phyloP scores from a whole-genome alignment of 2,113 vertebrate genomes.

The Pomatostomus ruficeps region DNA sequence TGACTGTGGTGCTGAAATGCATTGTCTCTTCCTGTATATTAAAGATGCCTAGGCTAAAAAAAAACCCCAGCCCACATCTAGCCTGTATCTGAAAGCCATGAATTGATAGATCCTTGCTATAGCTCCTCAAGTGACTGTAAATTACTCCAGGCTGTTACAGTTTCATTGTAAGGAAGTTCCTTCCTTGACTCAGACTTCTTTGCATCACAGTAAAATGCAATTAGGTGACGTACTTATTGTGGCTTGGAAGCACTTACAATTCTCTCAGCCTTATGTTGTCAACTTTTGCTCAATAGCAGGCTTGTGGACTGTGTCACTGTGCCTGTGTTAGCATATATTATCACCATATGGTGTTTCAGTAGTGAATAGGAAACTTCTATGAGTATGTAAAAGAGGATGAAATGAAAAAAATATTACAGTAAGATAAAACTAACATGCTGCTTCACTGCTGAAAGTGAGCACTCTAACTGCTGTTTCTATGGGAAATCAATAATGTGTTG shows the following conservation, averaged over 20 bases:
- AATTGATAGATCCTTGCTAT: background rate
- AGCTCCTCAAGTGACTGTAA: conserved; percentile 12
- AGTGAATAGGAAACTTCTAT: conserved; percentile 1
- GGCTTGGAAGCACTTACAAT: background rate
- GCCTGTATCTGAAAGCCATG: background rate
- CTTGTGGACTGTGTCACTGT: conserved; percentile 23
- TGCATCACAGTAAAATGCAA: conserved; percentile 32
- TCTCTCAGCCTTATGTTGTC: conserved; percentile 32
- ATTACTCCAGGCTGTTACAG: background rate
- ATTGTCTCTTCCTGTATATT: background rate
- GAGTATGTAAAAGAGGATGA: conserved; percentile 1
- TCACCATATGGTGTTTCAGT: conserved; percentile 39
- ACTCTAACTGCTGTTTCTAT: background rate
- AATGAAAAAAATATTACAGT: conserved; percentile 1
- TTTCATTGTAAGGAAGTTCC: conserved; percentile 14
- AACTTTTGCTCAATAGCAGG: conserved; percentile 29
- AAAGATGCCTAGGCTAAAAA: background rate
- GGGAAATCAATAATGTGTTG: background rate
- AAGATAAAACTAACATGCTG: background rate
- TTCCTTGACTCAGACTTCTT: conserved; percentile 41
- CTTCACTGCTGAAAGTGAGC: background rate
- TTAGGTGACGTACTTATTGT: conserved; percentile 10
- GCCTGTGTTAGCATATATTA: conserved; percentile 52
- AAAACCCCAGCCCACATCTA: background rate
- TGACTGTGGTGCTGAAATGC: background rate